phyloP scores from a whole-genome alignment of 2,797 vertebrate genomes.

The Peromyscus nudipes region DNA sequence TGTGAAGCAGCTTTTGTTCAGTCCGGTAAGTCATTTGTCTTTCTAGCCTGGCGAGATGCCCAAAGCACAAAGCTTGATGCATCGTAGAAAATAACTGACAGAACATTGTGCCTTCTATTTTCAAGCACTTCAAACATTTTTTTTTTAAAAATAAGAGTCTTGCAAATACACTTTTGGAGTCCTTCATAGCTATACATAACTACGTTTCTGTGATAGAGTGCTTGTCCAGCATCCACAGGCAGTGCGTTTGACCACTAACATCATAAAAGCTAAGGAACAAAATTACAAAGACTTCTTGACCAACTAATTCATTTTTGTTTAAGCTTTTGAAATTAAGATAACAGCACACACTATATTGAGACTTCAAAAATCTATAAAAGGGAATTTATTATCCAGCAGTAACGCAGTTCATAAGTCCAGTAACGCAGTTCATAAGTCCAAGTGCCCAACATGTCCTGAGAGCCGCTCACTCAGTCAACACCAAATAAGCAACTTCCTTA shows the following conservation, averaged over 20 bases:
- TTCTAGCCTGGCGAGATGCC: background rate
- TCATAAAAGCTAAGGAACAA: background rate
- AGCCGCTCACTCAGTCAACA: background rate
- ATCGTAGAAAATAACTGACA: constrained; percentile 18
- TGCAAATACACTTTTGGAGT: background rate
- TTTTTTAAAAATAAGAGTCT: constrained; percentile 16
- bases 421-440: background rate
- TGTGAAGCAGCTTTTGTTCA: background rate
- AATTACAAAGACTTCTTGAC: background rate
- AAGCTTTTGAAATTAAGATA: constrained; percentile 20
- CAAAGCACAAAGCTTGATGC: background rate
- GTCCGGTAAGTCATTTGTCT: background rate
- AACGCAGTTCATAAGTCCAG: background rate
- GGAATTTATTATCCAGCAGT: background rate
- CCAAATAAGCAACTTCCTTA: background rate
- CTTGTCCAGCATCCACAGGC: too few species aligned
- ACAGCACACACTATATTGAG: background rate
- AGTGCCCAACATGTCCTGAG: background rate
- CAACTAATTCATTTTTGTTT: background rate
- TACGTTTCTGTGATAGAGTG: background rate
- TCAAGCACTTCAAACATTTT: background rate
- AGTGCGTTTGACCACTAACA: background rate
- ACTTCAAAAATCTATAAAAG: background rate
- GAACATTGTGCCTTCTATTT: background rate
- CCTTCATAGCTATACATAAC: background rate